A percentile compares a stretch with the other conserved stretches of the same genome.
Evolutionary conservation across 2,113 vertebrate genomes (phyloP).

Genomic region (Tychaedon coryphoeus): DNA sequence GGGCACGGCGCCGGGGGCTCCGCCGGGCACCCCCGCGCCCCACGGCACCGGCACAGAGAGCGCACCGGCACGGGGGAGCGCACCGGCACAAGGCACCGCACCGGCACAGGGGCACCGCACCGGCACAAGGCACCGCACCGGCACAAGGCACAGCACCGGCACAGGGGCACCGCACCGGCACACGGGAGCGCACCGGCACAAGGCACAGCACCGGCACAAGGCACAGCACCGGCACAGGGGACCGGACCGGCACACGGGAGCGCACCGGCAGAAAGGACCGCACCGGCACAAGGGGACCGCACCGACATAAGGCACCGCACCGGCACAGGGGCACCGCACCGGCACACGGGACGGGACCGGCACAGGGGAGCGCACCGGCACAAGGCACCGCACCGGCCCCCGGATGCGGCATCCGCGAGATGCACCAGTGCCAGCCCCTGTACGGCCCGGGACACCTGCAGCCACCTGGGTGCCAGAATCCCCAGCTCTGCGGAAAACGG

Average conservation of each 20-base stretch:
- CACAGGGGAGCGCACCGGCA: too few species aligned
- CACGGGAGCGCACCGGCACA: accelerated
- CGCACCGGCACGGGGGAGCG: accelerated
- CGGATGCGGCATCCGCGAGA: neutral
- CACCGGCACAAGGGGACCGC: accelerated
- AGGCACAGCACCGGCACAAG: accelerated
- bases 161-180: too few species aligned
- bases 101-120: too few species aligned
- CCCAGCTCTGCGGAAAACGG: neutral
- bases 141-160: accelerated
- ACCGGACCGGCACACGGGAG: too few species aligned
- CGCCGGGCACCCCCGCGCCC: neutral
- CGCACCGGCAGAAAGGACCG: accelerated
- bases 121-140: accelerated
- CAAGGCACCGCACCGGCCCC: accelerated
- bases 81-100: accelerated
- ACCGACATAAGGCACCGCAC: too few species aligned
- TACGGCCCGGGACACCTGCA: accelerated
- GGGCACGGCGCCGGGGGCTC: neutral
- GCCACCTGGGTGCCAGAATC: too few species aligned
- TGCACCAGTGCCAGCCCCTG: accelerated
- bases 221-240: neutral
- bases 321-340: accelerated
- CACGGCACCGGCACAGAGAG: too few species aligned
- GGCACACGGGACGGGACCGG: accelerated